Evolutionary conservation across 2,113 vertebrate species (phyloP).

Genomic region (Drymodes brunneopygia): DNA sequence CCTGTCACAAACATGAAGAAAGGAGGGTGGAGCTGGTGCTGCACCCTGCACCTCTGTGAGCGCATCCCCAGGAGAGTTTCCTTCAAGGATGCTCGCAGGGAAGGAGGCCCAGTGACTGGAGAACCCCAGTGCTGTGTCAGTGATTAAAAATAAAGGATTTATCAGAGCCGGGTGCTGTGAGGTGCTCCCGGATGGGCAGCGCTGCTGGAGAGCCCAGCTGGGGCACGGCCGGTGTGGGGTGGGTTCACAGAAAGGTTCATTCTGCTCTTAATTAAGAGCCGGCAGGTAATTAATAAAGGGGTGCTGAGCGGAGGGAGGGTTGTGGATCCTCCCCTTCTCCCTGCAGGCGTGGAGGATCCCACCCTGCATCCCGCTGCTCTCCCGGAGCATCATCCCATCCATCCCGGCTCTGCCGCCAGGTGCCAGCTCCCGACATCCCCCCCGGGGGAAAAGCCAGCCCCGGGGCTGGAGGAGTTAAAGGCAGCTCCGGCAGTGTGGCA

Average conservation of each 20-base stretch:
- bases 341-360: not conserved
- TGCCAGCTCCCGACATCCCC: accelerated
- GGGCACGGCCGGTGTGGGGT: not conserved
- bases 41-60: not conserved
- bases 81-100: not conserved
- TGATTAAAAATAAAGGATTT: not conserved
- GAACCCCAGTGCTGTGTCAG: not conserved
- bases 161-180: not conserved
- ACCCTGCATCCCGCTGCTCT: not conserved
- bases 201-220: not conserved
- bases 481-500: not conserved
- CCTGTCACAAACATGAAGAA: slow-evolving; percentile 8
- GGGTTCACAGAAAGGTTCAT: not conserved
- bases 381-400: accelerated
- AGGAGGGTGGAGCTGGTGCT: slow-evolving; percentile 55
- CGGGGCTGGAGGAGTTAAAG: slow-evolving; percentile 5
- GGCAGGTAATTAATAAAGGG: not conserved
- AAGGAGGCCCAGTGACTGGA: not conserved
- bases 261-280: not conserved
- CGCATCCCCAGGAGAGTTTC: not conserved
- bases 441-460: not conserved
- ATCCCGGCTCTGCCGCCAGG: accelerated
- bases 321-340: not conserved
- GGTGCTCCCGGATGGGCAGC: not conserved
- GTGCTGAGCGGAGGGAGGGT: not conserved